A percentile compares a stretch with the other conserved stretches of the same genome.
Conservation (phyloP, 2,797 vertebrate species). For the Lepilemur septentrionalis region DNA sequence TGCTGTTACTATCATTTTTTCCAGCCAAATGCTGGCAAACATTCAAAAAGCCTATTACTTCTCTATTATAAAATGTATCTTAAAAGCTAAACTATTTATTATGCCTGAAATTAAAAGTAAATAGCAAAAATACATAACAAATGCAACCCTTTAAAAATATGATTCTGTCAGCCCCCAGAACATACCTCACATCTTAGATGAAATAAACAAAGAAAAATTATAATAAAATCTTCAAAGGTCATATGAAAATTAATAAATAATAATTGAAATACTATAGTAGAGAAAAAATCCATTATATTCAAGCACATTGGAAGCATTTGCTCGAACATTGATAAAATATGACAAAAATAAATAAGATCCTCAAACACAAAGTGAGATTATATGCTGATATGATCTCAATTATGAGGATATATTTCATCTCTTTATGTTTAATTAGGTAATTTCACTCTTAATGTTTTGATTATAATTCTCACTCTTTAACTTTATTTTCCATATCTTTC, state of each 20-base stretch:
- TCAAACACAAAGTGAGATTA: slow-evolving; percentile 70
- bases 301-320: slow-evolving; percentile 68
- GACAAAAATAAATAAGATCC: slow-evolving; percentile 38
- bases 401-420: slow-evolving; percentile 47
- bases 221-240: slow-evolving; percentile 69
- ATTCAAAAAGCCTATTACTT: not conserved
- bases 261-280: slow-evolving; percentile 71
- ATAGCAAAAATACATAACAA: not conserved
- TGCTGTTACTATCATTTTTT: not conserved
- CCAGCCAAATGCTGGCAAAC: not conserved
- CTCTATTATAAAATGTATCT: not conserved
- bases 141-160: not conserved
- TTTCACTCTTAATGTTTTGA: slow-evolving; percentile 19
- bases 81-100: not conserved
- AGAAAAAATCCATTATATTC: slow-evolving; percentile 71
- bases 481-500: not conserved
- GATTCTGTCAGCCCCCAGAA: not conserved
- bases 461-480: slow-evolving; percentile 3
- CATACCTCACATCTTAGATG: slow-evolving; percentile 49
- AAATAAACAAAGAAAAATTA: slow-evolving; percentile 44
- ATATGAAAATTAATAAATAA: slow-evolving; percentile 74
- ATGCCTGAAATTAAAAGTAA: not conserved
- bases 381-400: slow-evolving; percentile 31
- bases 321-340: slow-evolving; percentile 67
- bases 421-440: slow-evolving; percentile 55